Base-by-base conservation (phyloP, 2,113 vertebrate species). In the Rhinichthys klamathensis region DNA sequence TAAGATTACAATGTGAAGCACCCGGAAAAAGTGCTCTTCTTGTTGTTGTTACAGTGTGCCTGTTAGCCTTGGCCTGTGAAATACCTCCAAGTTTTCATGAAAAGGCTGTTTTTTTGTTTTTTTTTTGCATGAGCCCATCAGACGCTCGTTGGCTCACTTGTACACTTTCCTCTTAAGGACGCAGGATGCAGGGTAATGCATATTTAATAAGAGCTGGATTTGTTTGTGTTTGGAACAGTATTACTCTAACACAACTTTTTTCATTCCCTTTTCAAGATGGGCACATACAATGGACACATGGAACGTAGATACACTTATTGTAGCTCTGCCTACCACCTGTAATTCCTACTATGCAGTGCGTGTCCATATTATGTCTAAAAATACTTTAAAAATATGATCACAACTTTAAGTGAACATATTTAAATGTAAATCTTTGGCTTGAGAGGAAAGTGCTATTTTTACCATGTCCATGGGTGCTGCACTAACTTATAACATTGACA, bases 201-300 rank as follows among this genome's bases (percentile, higher is more conserved):
- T 93, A 91, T 92, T 93, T 91, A 91, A 92, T 89, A 87, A 38
- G 2, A 21, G 83, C 85, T 90, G 87, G 27, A 86, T 89, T 90
- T 91, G 86, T 89, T 83, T 90, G 86, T 87, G 87, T 87, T 82
- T 84, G 56, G 80, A 84, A 85, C 83, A 75, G 58, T 65, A 82
- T 87, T 63, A 89, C 87, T 88, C 90, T 75, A 85, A 81, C 85
- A 80, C 83, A 76, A 58, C 46, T 82, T 78, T 58, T 41, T 21
- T 88, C 83, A 84, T 70, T 74, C 51, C 46, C n/a, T n/a, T 41
- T 80, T 69, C 3, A 75, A 82, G 78, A 82, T 56, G 16, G 44
- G 27, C 44, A 83, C 83, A 41, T 69, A 27, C 84, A 88, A 69
- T 54, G 13, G 49, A 41, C 18, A 3, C 32, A 21, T 9, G 54